A percentile compares a stretch with the other conserved stretches of the same genome.
Evolutionary conservation across 2,888 invertebrate species (phyloP).

Genomic region (Alentia gelatinosa): DNA sequence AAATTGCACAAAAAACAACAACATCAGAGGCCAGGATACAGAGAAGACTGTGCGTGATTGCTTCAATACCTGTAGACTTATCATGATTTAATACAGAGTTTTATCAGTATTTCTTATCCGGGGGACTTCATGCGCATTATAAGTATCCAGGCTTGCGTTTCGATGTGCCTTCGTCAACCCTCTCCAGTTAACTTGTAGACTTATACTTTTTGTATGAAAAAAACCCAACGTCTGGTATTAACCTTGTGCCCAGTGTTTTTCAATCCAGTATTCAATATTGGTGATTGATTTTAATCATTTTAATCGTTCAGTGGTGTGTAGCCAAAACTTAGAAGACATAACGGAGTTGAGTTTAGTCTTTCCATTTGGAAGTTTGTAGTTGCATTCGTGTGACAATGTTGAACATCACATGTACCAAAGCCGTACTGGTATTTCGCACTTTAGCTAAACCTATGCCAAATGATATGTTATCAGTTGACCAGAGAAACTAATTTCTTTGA

Average conservation of each 20-base stretch:
- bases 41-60: neutral
- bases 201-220: neutral
- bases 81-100: neutral
- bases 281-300: neutral
- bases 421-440: too few relatives aligned
- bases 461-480: too few relatives aligned
- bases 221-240: slow-evolving; percentile 2
- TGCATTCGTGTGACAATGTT: too few relatives aligned
- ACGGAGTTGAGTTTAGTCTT: neutral
- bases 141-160: neutral
- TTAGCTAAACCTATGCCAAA: too few relatives aligned
- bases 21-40: neutral
- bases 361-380: too few relatives aligned
- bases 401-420: too few relatives aligned
- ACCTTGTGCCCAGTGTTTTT: neutral
- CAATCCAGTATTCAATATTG: neutral
- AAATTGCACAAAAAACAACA: slow-evolving; percentile 13
- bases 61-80: neutral
- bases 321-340: neutral
- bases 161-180: neutral
- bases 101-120: neutral
- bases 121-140: neutral
- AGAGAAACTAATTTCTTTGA: too few relatives aligned
- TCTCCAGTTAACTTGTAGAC: neutral
- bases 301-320: neutral